Evolutionary conservation across 1,140 invertebrate genomes (phyloP).

Genomic region (Liolophura sinensis): DNA sequence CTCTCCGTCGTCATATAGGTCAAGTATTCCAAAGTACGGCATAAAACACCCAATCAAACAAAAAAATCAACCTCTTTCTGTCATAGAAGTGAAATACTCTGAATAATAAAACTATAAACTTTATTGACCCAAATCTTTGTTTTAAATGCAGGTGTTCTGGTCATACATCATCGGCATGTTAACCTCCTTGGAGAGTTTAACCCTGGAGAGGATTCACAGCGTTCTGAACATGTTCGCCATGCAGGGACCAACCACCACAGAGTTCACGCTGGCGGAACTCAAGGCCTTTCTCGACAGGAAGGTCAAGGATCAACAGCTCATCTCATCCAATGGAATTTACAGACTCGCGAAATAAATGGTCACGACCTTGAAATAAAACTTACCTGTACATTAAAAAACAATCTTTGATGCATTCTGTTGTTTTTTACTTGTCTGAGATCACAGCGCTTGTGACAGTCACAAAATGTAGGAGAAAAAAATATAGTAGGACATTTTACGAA

Average conservation of each 20-base stretch:
- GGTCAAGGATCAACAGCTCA: conserved; percentile 84
- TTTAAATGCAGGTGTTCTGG: conserved; percentile 66
- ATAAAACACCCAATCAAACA: no score
- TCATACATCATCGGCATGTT: conserved; percentile 96
- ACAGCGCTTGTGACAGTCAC: no score
- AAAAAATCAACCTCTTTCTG: no score
- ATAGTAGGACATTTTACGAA: no score
- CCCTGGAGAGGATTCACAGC: conserved; percentile 91
- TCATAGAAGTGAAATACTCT: no score
- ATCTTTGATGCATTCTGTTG: no score
- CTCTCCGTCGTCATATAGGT: no score
- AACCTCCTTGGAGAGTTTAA: conserved; percentile 90
- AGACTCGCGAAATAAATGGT: conserved; percentile 71
- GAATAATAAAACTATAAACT: neutral
- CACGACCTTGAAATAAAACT: no score
- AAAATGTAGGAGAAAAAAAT: no score
- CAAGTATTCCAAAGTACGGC: no score
- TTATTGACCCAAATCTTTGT: conserved; percentile 2
- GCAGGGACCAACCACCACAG: conserved; percentile 78
- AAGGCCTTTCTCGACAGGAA: conserved; percentile 89
- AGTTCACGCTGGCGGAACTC: conserved; percentile 86
- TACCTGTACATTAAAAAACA: no score
- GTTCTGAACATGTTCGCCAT: conserved; percentile 92
- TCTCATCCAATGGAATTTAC: conserved; percentile 85
- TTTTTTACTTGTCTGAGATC: no score